Evolutionary conservation across 2,113 vertebrate species (phyloP), one percentile per base, ranked within the genome.

Genomic region (Taurulus bubalis): DNA sequence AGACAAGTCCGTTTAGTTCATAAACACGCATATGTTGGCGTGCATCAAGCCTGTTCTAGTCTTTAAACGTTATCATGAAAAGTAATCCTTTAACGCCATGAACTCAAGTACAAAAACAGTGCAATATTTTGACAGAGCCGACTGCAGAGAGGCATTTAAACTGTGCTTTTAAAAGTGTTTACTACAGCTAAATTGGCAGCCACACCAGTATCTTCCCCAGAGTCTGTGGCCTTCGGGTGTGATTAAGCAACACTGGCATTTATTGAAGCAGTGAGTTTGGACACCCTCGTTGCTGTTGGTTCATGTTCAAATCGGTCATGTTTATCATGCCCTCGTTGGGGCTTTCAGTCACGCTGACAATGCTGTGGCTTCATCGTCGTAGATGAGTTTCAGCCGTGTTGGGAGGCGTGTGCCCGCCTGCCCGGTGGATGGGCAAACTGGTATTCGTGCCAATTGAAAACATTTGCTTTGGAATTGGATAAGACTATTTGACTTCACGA

Each of bases 211-310:
- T 49, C 66, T 24, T 64, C 79, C 71, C 60, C 18, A 6, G 71
- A 70, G 59, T 42, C 59, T 30, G 16, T 45, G 20, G 84, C 75
- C 71, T 62, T 2, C 59, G 64, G 65, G 70, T 66, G 26, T 60
- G 75, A 71, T 79, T 60, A 58, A 65, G 63, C 65, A 60, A 40
- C 38, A 38, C 34, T 63, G 55, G 77, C 58, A 42, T 77, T 59
- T 59, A 60, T 65, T 47, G 64, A 77, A 70, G 26, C 49, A 24
- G 28, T 22, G 51, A 65, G 34, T 62, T 74, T 62, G 36, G 75
- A 72, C 68, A 14, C 59, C 49, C 32, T 75, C n/a, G 2, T 8
- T 9, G 4, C 26, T 62, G 71, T 62, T 26, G 66, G 51, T 79
- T 79, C 34, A 24, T 16, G 26, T 45, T 79, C 26, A 66, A 36